Conservation (phyloP, 2,888 invertebrate species). For the Xanthia icteritia region DNA sequence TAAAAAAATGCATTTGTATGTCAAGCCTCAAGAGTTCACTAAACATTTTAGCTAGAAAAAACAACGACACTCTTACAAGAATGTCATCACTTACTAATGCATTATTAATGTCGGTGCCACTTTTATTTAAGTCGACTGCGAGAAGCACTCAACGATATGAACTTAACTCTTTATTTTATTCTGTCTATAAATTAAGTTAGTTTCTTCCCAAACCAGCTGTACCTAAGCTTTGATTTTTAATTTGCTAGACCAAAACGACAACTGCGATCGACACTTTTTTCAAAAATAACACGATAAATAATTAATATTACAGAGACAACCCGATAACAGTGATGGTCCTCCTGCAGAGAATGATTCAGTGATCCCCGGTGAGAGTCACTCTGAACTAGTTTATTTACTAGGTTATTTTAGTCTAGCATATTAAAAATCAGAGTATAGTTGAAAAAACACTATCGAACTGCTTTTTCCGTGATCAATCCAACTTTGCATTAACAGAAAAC, state of each 20-base stretch:
- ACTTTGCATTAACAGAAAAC: not conserved
- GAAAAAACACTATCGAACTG: not conserved
- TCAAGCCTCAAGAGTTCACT: not conserved
- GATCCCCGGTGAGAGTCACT: too few relatives aligned
- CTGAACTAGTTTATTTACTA: too few relatives aligned
- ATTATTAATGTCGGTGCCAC: conserved; percentile 23
- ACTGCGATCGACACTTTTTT: too few relatives aligned
- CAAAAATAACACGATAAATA: too few relatives aligned
- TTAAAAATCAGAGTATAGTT: not conserved
- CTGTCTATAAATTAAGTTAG: conserved; percentile 4
- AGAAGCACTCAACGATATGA: conserved; percentile 19
- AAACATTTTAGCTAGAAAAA: not conserved
- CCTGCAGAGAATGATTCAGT: too few relatives aligned
- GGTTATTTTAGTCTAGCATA: too few relatives aligned
- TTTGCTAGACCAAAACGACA: too few relatives aligned
- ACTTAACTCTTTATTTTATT: conserved; percentile 20
- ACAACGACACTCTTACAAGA: not conserved
- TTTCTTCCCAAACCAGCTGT: not conserved
- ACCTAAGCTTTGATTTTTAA: too few relatives aligned
- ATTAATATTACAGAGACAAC: too few relatives aligned
- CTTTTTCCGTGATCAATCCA: not conserved
- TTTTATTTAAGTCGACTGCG: conserved; percentile 21
- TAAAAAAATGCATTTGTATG: not conserved
- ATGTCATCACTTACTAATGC: not conserved
- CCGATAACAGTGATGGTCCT: too few relatives aligned